Base-by-base conservation (phyloP, 2,888 invertebrate genomes). In the Volucella zonaria region DNA sequence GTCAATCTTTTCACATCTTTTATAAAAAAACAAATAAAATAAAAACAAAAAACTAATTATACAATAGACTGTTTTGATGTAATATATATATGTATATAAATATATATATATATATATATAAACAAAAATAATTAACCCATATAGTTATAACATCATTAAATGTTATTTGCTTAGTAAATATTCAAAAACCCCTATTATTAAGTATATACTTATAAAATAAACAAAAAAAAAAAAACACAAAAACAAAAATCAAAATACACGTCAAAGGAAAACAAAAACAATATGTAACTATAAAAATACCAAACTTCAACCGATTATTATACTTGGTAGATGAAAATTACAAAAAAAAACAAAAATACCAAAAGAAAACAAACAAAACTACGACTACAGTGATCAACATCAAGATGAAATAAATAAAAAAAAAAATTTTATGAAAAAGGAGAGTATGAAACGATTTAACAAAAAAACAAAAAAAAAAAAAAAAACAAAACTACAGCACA, bases 91-190 rank as follows among this genome's bases (percentile, higher is more conserved):
- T 49, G 42, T 42, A 61, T 43, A 62, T 56, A 42, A 59, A 59
- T 58, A 14, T 45, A 76, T 2, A 45, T 31, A 31, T 31, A 31
- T 31, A 31, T 31, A 31, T 31, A 59, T 58, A 56, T 47, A 42
- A 18, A 18, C 54, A 14, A 42, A 49, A 42, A 62, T 38, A 15
- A 23, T 54, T 76, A 79, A 61, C 38, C 79, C 40, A 79, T 54
- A 70, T 78, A 82, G 82, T 83, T 79, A 83, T 76, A 76, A 76
- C 83, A 80, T 76, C 80, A 85, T 80, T 85, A 66, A 85, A 76
- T 80, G 80, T 85, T 85, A 76, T 80, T 76, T 76, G 67, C 76
- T 71, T 80, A 80, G 83, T 76, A 66, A 85, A 76, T 76, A 80
- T 80, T 58, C 31, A 52, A 54, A 56, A 12, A 59, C 61, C 47